Evolutionary conservation across 2,113 vertebrate genomes (phyloP).

Genomic region (Chunga burmeisteri): DNA sequence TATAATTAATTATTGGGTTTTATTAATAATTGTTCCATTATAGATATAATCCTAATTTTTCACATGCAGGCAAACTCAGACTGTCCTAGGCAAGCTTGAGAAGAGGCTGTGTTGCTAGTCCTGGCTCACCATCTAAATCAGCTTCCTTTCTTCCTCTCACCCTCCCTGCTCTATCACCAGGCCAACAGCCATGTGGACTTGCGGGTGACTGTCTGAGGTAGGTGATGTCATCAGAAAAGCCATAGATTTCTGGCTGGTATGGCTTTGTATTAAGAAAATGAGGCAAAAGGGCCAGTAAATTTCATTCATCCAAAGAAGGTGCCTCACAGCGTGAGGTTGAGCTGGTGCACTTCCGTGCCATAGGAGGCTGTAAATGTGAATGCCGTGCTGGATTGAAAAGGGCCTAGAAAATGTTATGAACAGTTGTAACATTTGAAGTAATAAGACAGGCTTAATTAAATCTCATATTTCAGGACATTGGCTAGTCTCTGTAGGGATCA

Average conservation of each 20-base stretch:
- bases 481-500: constrained; percentile 42
- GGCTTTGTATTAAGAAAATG: not conserved
- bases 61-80: not conserved
- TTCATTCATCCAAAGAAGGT: not conserved
- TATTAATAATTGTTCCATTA: not conserved
- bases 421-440: constrained; percentile 54
- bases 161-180: not conserved
- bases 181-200: not conserved
- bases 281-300: not conserved
- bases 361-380: not conserved
- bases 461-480: constrained; percentile 29
- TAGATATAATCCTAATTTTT: not conserved
- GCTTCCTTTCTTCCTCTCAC: not conserved
- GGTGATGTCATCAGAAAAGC: not conserved
- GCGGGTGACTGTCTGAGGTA: not conserved
- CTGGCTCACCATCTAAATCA: not conserved
- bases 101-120: not conserved
- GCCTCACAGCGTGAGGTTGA: not conserved
- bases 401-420: constrained; percentile 23
- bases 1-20: not conserved
- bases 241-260: not conserved
- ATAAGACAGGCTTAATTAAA: constrained; percentile 59
- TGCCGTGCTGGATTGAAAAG: not conserved
- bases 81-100: not conserved
- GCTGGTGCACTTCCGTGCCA: not conserved